These are phyloP conservation scores for Meleagris gallopavo DNA, from an alignment of 2,113 vertebrate genomes.

Conservation along the genomic window DNA sequence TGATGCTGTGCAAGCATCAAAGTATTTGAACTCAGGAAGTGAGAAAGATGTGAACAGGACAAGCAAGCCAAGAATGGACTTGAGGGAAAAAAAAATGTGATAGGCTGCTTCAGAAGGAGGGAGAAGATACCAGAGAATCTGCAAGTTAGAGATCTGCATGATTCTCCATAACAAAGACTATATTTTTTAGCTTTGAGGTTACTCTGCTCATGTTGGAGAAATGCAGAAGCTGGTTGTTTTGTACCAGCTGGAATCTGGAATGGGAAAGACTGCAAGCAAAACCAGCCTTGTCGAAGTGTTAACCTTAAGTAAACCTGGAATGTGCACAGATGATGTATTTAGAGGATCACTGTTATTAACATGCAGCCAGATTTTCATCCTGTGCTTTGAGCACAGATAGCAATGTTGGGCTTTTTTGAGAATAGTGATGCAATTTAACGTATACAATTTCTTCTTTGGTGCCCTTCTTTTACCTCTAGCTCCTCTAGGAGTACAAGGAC, in stretches of 20 bases:
- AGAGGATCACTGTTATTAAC: background rate
- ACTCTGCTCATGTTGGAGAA: background rate
- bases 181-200: background rate
- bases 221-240: background rate
- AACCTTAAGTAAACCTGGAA: background rate
- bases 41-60: background rate
- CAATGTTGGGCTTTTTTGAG: background rate
- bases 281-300: background rate
- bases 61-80: background rate
- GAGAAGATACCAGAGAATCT: background rate
- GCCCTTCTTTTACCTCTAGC: background rate
- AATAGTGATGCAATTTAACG: background rate
- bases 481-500: background rate
- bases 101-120: background rate
- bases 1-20: background rate
- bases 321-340: background rate
- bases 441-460: background rate
- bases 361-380: background rate
- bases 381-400: background rate
- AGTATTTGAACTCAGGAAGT: slow-evolving; percentile 9
- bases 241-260: background rate
- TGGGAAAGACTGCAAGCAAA: background rate
- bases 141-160: background rate
- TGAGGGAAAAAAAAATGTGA: background rate
- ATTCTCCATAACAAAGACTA: background rate